Conservation (phyloP, 1,140 invertebrate genomes). For the Cataglyphis hispanica region DNA sequence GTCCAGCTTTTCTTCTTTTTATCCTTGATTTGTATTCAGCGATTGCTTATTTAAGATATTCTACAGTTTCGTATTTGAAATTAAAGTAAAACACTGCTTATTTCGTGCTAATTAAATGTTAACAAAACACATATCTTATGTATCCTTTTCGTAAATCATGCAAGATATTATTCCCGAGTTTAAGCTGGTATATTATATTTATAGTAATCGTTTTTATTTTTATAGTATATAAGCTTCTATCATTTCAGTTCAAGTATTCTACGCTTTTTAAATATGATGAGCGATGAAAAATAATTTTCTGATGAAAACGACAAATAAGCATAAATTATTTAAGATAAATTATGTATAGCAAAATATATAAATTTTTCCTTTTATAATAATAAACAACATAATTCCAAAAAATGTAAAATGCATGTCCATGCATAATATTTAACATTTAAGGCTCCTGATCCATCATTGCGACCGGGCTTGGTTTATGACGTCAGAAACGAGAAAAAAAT, state of each 20-base stretch:
- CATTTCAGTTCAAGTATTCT: background rate
- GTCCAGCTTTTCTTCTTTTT: slow-evolving; percentile 18
- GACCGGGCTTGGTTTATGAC: background rate
- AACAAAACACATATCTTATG: slow-evolving; percentile 30
- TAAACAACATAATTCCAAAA: no score
- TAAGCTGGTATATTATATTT: background rate
- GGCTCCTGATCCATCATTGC: background rate
- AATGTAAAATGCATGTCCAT: no score
- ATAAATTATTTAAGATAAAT: no score
- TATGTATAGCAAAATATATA: no score
- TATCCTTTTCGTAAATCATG: slow-evolving; percentile 6
- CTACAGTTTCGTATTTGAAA: slow-evolving; percentile 45
- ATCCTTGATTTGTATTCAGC: slow-evolving; percentile 48
- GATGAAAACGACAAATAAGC: background rate
- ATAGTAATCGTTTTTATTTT: background rate
- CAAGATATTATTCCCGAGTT: background rate
- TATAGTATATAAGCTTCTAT: background rate
- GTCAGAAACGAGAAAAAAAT: slow-evolving; percentile 3
- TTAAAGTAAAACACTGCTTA: slow-evolving; percentile 23
- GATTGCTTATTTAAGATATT: slow-evolving; percentile 60
- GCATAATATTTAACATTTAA: background rate
- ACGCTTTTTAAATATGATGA: background rate
- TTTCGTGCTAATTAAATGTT: slow-evolving; percentile 47
- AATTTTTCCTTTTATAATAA: no score
- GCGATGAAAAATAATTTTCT: background rate